Evolutionary conservation across 2,113 vertebrate genomes (phyloP), one percentile per base, ranked within the genome.

Genomic region (Mesitornis unicolor): DNA sequence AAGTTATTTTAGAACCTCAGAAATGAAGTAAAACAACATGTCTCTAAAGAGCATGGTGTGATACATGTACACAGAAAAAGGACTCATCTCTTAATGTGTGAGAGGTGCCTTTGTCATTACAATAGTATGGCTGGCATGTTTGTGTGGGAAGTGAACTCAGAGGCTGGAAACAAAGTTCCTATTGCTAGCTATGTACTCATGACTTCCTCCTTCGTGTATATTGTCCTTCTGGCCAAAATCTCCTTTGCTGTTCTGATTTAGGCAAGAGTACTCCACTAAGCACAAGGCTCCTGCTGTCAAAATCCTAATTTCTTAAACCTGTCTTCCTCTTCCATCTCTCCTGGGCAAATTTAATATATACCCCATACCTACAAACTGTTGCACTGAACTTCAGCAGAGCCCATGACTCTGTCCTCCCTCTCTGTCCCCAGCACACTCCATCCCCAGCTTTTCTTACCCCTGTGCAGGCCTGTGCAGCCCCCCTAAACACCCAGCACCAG

Each of bases 281-380:
- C 7, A 53, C 18, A 36, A 68, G 56, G 9, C 5, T 50, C 7
- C 9, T 63, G 42, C 24, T 53, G 19, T 38, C 19, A 60, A 75
- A 89, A 65, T 47, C 6, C 5, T 48, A 0, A 22, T 70, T 78
- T 93, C 26, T 31, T 33, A 69, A 74, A 13, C 25, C 13, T 54
- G 7, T 73, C 35, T 65, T 63, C 10, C 10, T 45, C 45, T 43
- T 67, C 28, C 13, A 10, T 11, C 9, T 67, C 38, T 31, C 8
- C 12, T 9, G 7, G 28, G 12, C 31, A 48, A 70, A 67, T 70
- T 31, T 54, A 50, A n/a, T 20, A 57, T 19, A 8, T 16, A 31
- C 2, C 10, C 12, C 0, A 0, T n/a, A 67, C 11, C 14, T 80
- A 25, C 38, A 63, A 71, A 17, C 9, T 45, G 6, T 28, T 48